Conservation (phyloP, 2,888 invertebrate species). For the Dasysyrphus albostriatus region DNA sequence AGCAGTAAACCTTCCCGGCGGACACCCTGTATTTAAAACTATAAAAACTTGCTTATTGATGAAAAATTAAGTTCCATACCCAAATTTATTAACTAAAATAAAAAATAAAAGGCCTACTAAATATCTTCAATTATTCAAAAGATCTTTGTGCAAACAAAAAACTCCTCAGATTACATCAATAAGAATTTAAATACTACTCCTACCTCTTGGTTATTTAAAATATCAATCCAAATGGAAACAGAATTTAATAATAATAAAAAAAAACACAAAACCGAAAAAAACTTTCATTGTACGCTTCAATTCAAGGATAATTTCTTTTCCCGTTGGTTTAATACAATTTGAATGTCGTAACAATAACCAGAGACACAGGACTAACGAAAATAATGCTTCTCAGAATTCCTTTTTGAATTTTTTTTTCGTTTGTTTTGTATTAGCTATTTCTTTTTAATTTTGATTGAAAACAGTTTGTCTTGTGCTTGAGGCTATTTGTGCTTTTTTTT, state of each 20-base stretch:
- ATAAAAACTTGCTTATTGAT: too few relatives aligned
- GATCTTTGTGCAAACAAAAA: not conserved
- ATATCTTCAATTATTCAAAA: not conserved
- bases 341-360: conserved; percentile 47
- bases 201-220: conserved; percentile 40
- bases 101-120: not conserved
- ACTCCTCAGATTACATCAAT: conserved; percentile 38
- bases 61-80: too few relatives aligned
- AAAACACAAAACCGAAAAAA: conserved; percentile 29
- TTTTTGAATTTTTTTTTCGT: conserved; percentile 17
- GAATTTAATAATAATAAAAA: not conserved
- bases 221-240: conserved; percentile 14
- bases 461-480: conserved; percentile 54
- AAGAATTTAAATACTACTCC: conserved; percentile 37
- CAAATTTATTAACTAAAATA: not conserved
- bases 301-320: conserved; percentile 21
- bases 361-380: not conserved
- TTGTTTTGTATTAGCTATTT: not conserved
- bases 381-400: conserved; percentile 7
- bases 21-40: too few relatives aligned
- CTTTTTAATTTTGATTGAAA: conserved; percentile 62
- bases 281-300: conserved; percentile 50
- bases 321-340: conserved; percentile 54
- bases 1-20: too few relatives aligned
- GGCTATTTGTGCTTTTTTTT: conserved; percentile 42